Percentiles rank a stretch among this genome's conserved stretches.
Conservation (phyloP, 2,888 invertebrate species). For the Tricholauxania praeusta region DNA sequence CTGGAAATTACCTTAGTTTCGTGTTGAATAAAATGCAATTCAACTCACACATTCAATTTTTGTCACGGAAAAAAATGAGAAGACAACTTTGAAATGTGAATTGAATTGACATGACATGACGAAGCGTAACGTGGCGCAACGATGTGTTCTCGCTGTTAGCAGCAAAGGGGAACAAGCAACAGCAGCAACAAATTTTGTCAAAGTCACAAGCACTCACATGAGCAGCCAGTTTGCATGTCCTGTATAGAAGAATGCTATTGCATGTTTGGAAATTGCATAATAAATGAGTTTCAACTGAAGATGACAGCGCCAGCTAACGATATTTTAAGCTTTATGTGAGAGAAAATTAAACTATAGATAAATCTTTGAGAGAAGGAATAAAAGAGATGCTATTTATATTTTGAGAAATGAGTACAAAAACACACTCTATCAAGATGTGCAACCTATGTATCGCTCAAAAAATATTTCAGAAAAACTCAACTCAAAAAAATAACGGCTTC, state of each 20-base stretch:
- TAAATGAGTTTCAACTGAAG: slow-evolving; percentile 31
- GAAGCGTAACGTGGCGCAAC: neutral
- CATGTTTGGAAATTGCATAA: slow-evolving; percentile 42
- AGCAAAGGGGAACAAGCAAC: neutral
- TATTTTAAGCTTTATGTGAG: no score
- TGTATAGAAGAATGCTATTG: slow-evolving; percentile 18
- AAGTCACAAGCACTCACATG: slow-evolving; percentile 1
- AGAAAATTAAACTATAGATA: no score
- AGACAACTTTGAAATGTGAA: slow-evolving; percentile 19
- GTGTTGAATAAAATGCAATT: slow-evolving; percentile 7
- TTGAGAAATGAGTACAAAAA: no score
- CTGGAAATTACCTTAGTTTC: slow-evolving; percentile 27
- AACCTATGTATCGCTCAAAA: no score
- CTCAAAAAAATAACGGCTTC: no score
- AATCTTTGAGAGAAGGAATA: no score
- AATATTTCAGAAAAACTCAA: no score
- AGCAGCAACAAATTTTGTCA: slow-evolving; percentile 4
- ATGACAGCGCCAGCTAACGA: neutral
- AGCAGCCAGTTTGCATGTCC: slow-evolving; percentile 29
- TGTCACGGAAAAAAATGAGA: slow-evolving; percentile 5
- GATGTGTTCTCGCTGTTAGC: neutral
- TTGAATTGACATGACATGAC: slow-evolving; percentile 27
- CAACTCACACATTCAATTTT: slow-evolving; percentile 30
- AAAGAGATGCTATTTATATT: no score
- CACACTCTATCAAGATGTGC: no score